Conservation (phyloP, 2,888 invertebrate genomes). For the Ctenicera cuprea region DNA sequence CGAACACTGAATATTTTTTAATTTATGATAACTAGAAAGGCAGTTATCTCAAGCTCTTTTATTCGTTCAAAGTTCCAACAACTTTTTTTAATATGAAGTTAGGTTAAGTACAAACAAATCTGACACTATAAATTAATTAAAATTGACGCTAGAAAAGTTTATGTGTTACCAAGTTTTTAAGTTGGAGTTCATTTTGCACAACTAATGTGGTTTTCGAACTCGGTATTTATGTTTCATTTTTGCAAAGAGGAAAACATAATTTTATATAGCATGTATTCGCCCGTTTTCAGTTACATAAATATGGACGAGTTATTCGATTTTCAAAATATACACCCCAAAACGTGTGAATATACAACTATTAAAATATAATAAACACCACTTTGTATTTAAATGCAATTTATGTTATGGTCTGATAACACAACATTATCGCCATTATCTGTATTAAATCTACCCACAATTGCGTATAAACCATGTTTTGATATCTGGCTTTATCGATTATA, state of each 20-base stretch:
- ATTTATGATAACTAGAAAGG: too few relatives aligned
- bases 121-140: too few relatives aligned
- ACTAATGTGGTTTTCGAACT: too few relatives aligned
- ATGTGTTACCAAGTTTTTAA: too few relatives aligned
- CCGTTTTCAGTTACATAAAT: background rate
- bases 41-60: too few relatives aligned
- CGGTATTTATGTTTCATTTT: too few relatives aligned
- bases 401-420: slow-evolving; percentile 47
- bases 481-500: slow-evolving; percentile 69
- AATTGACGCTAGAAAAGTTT: too few relatives aligned
- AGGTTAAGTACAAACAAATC: too few relatives aligned
- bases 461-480: slow-evolving; percentile 70
- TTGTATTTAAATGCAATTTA: slow-evolving; percentile 49
- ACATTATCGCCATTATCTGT: slow-evolving; percentile 65
- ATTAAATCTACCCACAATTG: slow-evolving; percentile 68
- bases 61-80: too few relatives aligned
- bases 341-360: slow-evolving; percentile 24
- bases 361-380: slow-evolving; percentile 49
- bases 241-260: background rate
- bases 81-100: too few relatives aligned
- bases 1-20: too few relatives aligned
- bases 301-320: background rate
- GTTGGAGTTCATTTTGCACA: too few relatives aligned
- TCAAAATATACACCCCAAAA: slow-evolving; percentile 14
- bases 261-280: background rate